These are phyloP conservation scores for Pachymerium ferrugineum DNA, from an alignment of 2,888 invertebrate species.

Conservation along the genomic window DNA sequence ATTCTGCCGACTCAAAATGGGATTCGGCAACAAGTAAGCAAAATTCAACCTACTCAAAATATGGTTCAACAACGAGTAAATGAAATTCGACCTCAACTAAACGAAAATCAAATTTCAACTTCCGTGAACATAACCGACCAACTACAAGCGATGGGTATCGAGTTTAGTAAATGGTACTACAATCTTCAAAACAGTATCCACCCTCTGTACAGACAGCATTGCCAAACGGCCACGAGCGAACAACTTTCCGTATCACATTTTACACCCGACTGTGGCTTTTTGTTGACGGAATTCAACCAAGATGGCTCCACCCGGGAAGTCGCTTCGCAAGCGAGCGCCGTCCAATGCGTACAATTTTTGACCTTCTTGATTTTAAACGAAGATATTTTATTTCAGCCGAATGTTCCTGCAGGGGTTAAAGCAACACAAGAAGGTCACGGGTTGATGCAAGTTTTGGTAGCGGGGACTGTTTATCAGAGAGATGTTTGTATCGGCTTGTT, in stretches of 20 bases:
- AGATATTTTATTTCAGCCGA: constrained; percentile 34
- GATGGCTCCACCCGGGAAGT: background rate
- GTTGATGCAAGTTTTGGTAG: constrained; percentile 56
- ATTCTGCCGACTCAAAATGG: too few relatives aligned
- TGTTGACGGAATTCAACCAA: background rate
- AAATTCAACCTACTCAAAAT: too few relatives aligned
- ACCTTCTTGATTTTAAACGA: constrained; percentile 28
- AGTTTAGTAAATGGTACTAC: constrained; percentile 59
- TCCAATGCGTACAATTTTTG: constrained; percentile 3
- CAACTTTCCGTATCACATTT: constrained; percentile 54
- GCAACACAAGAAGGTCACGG: constrained; percentile 59
- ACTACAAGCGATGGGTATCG: too few relatives aligned
- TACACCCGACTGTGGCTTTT: constrained; percentile 52
- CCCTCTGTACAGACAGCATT: constrained; percentile 7
- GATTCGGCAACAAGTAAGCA: too few relatives aligned
- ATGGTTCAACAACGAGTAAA: too few relatives aligned
- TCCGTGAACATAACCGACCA: too few relatives aligned
- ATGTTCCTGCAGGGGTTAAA: constrained; percentile 52
- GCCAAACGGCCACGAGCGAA: background rate
- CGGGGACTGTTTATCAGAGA: constrained; percentile 59
- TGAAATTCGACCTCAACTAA: too few relatives aligned
- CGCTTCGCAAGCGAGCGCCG: constrained; percentile 12
- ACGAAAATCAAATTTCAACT: too few relatives aligned
- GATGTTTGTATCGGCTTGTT: constrained; percentile 57
- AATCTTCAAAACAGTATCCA: constrained; percentile 46